Evolutionary conservation across 1,140 invertebrate genomes (phyloP), one percentile per base, ranked within the genome.

Genomic region (Zaprionus capensis): DNA sequence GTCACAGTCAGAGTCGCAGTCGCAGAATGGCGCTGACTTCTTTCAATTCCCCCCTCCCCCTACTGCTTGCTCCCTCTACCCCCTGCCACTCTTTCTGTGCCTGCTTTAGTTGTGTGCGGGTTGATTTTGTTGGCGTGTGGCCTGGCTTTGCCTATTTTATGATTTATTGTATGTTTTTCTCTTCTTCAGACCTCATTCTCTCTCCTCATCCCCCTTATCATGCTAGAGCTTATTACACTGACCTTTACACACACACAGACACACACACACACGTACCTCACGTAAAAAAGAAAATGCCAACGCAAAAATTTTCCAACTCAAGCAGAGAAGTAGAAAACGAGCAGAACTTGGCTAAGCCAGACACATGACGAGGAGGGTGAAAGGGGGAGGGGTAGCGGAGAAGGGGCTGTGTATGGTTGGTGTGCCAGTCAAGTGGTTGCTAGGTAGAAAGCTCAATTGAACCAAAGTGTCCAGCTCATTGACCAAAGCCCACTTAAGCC

Each of bases 121-220:
- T 6, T 63, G 31, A 46, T 58, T 31, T 38, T 59, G 44, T 41
- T 53, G 58, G 51, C 46, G 62, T 70, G 53, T 76, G 69, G 17
- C 57, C 44, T 53, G 65, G 57, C 72, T 78, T 79, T 87, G 83
- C 83, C 83, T 86, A 87, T 86, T 87, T 86, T 86, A 86, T 86
- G 83, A 86, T 86, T 86, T 86, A 86, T 86, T 86, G 83, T 87
- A 82, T 80, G 80, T 86, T 85, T 86, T 77, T 78, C 56, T 62
- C 49, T 55, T 17, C 62, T 44, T 6, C 20, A 15, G 44, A 15
- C 56, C 56, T 51, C 9, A 6, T 20, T 22, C 20, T 3, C 34
- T 38, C 5, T 1, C 57, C 9, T 11, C 7, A 36, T 15, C 38
- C 9, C 15, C 36, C 36, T 20, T 55, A n/a, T 20, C 17, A 20